Evolutionary conservation across 1,140 invertebrate species (phyloP), one percentile per base, ranked within the genome.

Genomic region (Brachionus sp.): DNA sequence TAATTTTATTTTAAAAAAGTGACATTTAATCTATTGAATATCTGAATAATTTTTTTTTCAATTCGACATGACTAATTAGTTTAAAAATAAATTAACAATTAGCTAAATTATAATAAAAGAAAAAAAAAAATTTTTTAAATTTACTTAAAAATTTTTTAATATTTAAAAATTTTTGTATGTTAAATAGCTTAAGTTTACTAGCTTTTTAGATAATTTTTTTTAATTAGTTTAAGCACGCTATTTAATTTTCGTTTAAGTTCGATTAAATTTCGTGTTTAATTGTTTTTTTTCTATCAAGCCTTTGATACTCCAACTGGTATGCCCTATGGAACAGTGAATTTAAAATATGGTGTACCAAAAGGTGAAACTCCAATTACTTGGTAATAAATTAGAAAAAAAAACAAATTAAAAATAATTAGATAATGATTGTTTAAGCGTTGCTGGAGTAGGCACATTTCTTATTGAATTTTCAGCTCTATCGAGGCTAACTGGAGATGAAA

Each of bases 391-490:
- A 93, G 70, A 91, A 95, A 88, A 97, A 97, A 3, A 94, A 99
- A 2, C 97, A 29, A 29, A 99, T 2, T 1, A 9, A 9, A 23
- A 57, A 1, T 7, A 10, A 19, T 19, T 70, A 10, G 16, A 98
- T 97, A 0, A 99, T 19, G 13, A 13, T 80, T 44, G 5, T 53
- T 62, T 62, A 6, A 83, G 97, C 88, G 98, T 96, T 5, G 97
- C 97, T 37, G 96, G 97, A 10, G 95, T 98, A 66, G 97, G 96
- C 16, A 99, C 98, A 2, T 98, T 97, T 88, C 92, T 99, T 44
- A 89, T 99, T 1, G 98, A 99, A 90, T 99, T 99, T 91, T 96
- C 95, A 4, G 93, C 96, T 0, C 88, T 99, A 0, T 96, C 95
- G 84, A 90, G 95, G 73, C 90, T 99, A 2, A 99, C 97, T 37